phyloP scores from a whole-genome alignment of 2,888 invertebrate genomes.

The Lysandra coridon region DNA sequence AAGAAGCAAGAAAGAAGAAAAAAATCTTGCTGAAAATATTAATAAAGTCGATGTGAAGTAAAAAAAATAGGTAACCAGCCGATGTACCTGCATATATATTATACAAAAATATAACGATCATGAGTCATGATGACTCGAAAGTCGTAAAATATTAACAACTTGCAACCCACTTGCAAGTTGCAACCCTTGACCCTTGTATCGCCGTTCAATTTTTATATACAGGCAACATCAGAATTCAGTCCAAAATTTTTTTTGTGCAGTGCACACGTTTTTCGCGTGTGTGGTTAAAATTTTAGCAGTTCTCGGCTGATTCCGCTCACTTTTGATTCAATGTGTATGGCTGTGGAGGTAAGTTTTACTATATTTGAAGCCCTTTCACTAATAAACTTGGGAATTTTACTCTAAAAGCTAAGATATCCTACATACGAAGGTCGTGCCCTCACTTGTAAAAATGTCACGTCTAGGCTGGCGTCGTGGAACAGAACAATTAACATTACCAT shows the following conservation, averaged over 20 bases:
- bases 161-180: neutral
- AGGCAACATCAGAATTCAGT: conserved; percentile 58
- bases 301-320: conserved; percentile 82
- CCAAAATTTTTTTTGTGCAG: conserved; percentile 66
- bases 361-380: conserved; percentile 33
- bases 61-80: too few relatives aligned
- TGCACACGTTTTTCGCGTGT: conserved; percentile 76
- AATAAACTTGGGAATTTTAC: conserved; percentile 32
- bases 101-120: too few relatives aligned
- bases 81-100: too few relatives aligned
- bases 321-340: conserved; percentile 90
- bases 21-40: too few relatives aligned
- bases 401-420: conserved; percentile 34
- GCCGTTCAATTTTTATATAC: neutral
- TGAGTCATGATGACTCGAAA: too few relatives aligned
- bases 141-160: neutral
- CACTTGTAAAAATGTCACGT: conserved; percentile 57
- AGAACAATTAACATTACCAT: conserved; percentile 52
- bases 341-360: conserved; percentile 86
- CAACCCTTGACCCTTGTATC: neutral
- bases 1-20: too few relatives aligned
- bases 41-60: too few relatives aligned
- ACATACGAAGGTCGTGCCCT: conserved; percentile 62
- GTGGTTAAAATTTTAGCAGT: conserved; percentile 74
- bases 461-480: conserved; percentile 57